These are phyloP conservation scores for Apodemus agrarius DNA, from an alignment of 2,797 vertebrate species.

Conservation along the genomic window DNA sequence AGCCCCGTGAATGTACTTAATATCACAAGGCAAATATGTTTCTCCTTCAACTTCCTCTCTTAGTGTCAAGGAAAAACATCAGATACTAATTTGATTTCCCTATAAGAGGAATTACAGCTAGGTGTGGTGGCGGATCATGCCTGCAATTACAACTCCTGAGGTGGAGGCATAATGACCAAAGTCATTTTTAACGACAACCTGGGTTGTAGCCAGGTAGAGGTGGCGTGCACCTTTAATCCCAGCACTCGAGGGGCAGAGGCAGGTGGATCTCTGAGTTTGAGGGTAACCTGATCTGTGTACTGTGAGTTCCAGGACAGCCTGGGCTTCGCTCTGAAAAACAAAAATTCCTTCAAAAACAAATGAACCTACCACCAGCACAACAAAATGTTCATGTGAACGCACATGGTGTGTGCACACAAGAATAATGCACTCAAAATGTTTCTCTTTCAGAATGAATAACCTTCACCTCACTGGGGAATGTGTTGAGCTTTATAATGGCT, in stretches of 20 bases:
- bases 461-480: background rate
- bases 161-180: background rate
- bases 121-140: background rate
- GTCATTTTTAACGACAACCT: background rate
- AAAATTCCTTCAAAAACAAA: background rate
- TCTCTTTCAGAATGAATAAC: background rate
- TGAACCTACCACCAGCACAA: background rate
- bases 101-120: background rate
- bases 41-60: background rate
- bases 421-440: background rate
- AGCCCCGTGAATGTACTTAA: background rate
- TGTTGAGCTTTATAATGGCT: slow-evolving; percentile 11
- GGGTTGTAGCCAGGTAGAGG: background rate
- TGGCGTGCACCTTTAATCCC: background rate
- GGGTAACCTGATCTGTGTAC: background rate
- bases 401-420: background rate
- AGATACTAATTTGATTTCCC: background rate
- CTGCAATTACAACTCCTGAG: background rate
- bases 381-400: background rate
- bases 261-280: background rate
- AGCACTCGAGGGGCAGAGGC: background rate
- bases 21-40: background rate
- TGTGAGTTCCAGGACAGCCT: background rate
- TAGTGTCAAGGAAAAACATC: background rate
- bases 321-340: background rate